These are phyloP conservation scores for Dryadula phaetusa DNA, from an alignment of 2,888 invertebrate species.

Conservation along the genomic window DNA sequence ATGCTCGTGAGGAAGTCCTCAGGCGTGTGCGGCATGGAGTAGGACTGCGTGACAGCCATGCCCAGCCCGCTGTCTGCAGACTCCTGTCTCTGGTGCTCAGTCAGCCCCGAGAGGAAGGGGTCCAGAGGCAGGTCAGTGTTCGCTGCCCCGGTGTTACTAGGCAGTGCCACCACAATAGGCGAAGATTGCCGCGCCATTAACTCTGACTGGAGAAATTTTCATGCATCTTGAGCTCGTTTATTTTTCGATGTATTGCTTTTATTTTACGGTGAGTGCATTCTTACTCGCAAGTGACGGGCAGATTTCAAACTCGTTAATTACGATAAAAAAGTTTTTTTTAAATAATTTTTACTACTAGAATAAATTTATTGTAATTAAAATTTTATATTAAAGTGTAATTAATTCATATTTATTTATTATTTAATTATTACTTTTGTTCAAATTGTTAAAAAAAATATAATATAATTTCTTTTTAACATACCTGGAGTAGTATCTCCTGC, in stretches of 20 bases:
- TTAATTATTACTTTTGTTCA: background rate
- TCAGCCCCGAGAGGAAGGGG: slow-evolving; percentile 91
- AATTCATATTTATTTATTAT: background rate
- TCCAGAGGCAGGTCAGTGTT: slow-evolving; percentile 88
- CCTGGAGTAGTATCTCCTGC: slow-evolving; percentile 95
- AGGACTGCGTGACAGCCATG: slow-evolving; percentile 90
- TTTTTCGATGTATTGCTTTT: slow-evolving; percentile 32
- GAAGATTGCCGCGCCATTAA: slow-evolving; percentile 87
- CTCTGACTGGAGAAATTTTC: slow-evolving; percentile 84
- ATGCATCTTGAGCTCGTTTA: slow-evolving; percentile 44
- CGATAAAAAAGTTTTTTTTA: slow-evolving; percentile 2
- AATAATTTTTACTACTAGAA: background rate
- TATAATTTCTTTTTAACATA: too few species aligned
- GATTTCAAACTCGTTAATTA: slow-evolving; percentile 24
- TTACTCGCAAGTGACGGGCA: slow-evolving; percentile 26
- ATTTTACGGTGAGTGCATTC: slow-evolving; percentile 43
- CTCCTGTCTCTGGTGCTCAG: slow-evolving; percentile 96
- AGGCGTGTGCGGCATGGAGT: slow-evolving; percentile 95
- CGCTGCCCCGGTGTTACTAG: slow-evolving; percentile 70
- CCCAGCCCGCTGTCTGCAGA: slow-evolving; percentile 97
- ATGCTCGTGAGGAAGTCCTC: slow-evolving; percentile 96
- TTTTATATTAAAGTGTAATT: background rate
- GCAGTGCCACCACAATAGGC: slow-evolving; percentile 72
- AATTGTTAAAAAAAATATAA: background rate
- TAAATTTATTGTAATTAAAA: background rate